Percentiles rank a stretch among this genome's conserved stretches.
These are phyloP conservation scores for Anguilla megastoma DNA, from an alignment of 2,797 vertebrate genomes.

Conservation along the genomic window DNA sequence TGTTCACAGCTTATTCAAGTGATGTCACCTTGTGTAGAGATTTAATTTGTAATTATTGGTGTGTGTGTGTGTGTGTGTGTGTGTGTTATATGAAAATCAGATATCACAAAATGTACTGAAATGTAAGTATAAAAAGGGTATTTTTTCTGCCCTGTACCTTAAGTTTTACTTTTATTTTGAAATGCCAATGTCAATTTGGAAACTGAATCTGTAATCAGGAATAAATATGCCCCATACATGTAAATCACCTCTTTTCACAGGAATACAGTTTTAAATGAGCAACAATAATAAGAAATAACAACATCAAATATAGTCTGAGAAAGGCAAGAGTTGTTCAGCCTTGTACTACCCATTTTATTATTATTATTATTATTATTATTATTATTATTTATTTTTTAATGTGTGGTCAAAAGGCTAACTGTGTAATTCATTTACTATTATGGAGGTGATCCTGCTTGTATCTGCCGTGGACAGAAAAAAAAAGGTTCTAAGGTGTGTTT, in stretches of 20 bases:
- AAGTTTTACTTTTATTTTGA: not conserved
- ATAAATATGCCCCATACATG: not conserved
- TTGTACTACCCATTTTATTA: not conserved
- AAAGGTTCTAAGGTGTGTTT: not conserved
- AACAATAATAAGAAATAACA: not conserved
- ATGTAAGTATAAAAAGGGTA: not conserved
- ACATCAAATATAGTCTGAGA: not conserved
- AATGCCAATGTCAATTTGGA: not conserved
- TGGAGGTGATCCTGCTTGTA: not conserved
- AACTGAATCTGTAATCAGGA: not conserved
- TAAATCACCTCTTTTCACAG: not conserved
- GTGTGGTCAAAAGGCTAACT: not conserved
- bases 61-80: not conserved
- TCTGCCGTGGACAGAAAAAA: not conserved
- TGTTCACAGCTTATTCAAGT: not conserved
- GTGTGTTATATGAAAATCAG: not conserved
- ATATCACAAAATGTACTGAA: not conserved
- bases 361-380: no score
- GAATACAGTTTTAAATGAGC: not conserved
- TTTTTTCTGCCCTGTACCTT: not conserved
- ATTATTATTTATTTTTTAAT: no score
- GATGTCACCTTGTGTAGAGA: constrained; percentile 13
- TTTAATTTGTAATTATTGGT: not conserved
- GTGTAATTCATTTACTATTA: not conserved
- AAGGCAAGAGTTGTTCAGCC: not conserved